A percentile compares a stretch with the other conserved stretches of the same genome.
Conservation (phyloP, 2,888 invertebrate species). For the Pollenia griseotomentosa region DNA sequence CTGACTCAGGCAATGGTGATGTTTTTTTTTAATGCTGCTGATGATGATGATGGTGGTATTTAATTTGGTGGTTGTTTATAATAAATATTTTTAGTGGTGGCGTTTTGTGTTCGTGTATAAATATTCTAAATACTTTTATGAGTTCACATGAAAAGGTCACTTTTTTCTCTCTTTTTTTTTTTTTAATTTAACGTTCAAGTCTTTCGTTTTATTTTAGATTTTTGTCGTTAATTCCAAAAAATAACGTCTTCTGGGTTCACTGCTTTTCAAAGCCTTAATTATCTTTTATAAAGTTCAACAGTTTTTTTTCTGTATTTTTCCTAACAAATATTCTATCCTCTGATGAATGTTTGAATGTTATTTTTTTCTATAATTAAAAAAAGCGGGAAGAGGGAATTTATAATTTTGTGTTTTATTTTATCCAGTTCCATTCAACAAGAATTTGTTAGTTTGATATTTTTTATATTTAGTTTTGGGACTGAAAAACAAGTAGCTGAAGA, state of each 20-base stretch:
- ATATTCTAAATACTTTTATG: conserved; percentile 71
- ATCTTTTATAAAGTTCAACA: conserved; percentile 70
- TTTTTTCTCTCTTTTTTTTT: conserved; percentile 39
- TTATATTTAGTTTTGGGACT: conserved; percentile 32
- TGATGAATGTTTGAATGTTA: conserved; percentile 29
- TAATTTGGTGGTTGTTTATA: conserved; percentile 58
- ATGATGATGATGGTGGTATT: conserved; percentile 59
- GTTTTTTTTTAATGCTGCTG: conserved; percentile 14
- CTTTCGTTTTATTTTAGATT: conserved; percentile 48
- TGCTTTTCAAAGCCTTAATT: conserved; percentile 73
- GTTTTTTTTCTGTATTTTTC: conserved; percentile 37
- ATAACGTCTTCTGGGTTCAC: conserved; percentile 70
- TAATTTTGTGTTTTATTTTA: conserved; percentile 21
- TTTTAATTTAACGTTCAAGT: conserved; percentile 26
- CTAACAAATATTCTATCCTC: conserved; percentile 23
- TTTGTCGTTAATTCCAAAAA: conserved; percentile 59
- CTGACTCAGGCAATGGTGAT: conserved; percentile 17
- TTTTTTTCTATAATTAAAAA: conserved; percentile 56
- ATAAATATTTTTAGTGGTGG: conserved; percentile 58
- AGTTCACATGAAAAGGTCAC: conserved; percentile 72
- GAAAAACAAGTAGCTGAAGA: conserved; percentile 47
- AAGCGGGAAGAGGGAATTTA: conserved; percentile 48
- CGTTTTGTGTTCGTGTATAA: conserved; percentile 54
- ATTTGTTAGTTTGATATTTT: conserved; percentile 19
- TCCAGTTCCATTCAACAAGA: conserved; percentile 51